A percentile compares a stretch with the other conserved stretches of the same genome.
These are phyloP conservation scores for Bimastos eiseni DNA, from an alignment of 2,888 invertebrate genomes.

Conservation along the genomic window DNA sequence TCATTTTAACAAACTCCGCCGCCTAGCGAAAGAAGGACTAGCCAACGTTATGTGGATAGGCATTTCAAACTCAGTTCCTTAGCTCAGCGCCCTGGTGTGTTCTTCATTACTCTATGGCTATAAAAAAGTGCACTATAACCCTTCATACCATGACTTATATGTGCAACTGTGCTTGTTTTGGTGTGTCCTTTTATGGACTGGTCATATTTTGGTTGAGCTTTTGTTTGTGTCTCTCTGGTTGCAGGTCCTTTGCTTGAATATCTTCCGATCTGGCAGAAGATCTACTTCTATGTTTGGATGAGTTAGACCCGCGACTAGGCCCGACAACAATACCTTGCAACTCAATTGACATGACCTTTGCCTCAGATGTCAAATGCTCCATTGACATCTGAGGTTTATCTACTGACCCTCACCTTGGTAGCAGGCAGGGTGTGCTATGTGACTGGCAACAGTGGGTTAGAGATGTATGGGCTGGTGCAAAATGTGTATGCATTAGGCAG, in stretches of 20 bases:
- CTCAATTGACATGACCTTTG: neutral
- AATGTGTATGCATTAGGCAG: neutral
- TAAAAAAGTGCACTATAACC: too few species aligned
- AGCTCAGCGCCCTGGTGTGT: too few species aligned
- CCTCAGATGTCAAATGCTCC: neutral
- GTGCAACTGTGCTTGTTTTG: too few species aligned
- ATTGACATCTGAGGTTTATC: too few species aligned
- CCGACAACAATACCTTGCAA: neutral
- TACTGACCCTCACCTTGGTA: neutral
- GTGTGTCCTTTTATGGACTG: too few species aligned
- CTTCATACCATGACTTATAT: too few species aligned
- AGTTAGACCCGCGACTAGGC: neutral
- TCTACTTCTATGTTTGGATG: constrained; percentile 69
- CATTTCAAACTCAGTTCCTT: too few species aligned
- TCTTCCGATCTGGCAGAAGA: constrained; percentile 84
- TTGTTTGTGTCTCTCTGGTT: constrained; percentile 38
- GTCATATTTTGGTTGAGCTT: neutral
- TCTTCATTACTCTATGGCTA: too few species aligned
- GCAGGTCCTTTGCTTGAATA: constrained; percentile 75
- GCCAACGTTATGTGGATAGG: too few species aligned
- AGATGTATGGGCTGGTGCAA: neutral
- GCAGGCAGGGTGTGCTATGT: neutral
- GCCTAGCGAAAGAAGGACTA: too few species aligned
- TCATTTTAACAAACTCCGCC: too few species aligned
- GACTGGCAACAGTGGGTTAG: neutral